phyloP scores from a whole-genome alignment of 2,888 invertebrate genomes.

The Drosophila yooni region DNA sequence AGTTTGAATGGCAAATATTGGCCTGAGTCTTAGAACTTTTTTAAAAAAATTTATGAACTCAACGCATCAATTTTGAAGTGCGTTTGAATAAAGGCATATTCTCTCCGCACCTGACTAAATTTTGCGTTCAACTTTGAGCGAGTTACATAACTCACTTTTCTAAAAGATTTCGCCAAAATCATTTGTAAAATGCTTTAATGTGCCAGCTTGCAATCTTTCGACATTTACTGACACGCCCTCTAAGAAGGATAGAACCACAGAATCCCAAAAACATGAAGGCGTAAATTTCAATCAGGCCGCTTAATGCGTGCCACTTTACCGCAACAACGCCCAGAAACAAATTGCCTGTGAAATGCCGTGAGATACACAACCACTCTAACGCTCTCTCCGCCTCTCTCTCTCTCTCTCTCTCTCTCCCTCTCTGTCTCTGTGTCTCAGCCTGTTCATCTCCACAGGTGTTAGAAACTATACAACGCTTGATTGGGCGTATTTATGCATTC shows the following conservation, averaged over 20 bases:
- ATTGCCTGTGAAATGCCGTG: conserved; percentile 47
- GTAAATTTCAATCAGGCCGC: conserved; percentile 69
- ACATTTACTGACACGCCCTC: conserved; percentile 12
- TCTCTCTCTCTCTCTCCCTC: not conserved
- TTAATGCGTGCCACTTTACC: conserved; percentile 49
- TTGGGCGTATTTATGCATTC: conserved; percentile 47
- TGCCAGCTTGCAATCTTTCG: not conserved
- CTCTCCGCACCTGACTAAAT: not conserved
- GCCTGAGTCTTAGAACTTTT: not conserved
- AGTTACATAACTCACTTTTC: conserved; percentile 6
- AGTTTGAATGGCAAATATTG: not conserved
- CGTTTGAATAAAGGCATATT: not conserved
- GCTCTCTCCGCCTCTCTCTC: not conserved
- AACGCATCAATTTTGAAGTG: not conserved
- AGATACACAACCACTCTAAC: conserved; percentile 20
- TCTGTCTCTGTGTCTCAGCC: not conserved
- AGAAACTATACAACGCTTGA: conserved; percentile 56
- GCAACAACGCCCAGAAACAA: conserved; percentile 50
- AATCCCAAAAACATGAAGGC: conserved; percentile 49
- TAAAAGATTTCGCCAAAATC: not conserved
- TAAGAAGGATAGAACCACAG: conserved; percentile 18
- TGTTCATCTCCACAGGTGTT: conserved; percentile 50
- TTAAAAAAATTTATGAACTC: not conserved
- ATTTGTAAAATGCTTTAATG: conserved; percentile 22
- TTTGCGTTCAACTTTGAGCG: not conserved